A percentile compares a stretch with the other conserved stretches of the same genome.
phyloP scores from a whole-genome alignment of 2,888 invertebrate species.

The Drosophila pseudotakahashii region DNA sequence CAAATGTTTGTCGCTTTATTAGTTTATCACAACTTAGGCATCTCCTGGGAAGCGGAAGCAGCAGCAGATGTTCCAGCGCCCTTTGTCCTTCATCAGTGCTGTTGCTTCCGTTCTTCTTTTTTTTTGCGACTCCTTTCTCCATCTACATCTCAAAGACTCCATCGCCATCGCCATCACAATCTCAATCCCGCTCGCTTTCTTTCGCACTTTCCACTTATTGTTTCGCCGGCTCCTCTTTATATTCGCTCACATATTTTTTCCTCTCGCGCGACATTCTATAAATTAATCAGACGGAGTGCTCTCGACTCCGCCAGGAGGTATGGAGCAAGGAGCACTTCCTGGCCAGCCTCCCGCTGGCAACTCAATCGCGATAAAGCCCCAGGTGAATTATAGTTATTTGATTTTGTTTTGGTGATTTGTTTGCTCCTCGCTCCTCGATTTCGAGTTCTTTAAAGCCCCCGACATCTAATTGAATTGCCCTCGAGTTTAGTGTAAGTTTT shows the following conservation, averaged over 20 bases:
- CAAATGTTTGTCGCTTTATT: slow-evolving; percentile 77
- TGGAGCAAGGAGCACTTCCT: slow-evolving; percentile 13
- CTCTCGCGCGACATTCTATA: slow-evolving; percentile 70
- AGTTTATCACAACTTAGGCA: slow-evolving; percentile 74
- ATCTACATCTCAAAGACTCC: background rate
- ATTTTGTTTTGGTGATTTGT: slow-evolving; percentile 77
- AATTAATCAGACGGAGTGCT: slow-evolving; percentile 78
- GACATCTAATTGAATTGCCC: slow-evolving; percentile 77
- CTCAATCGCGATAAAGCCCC: slow-evolving; percentile 76
- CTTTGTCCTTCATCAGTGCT: slow-evolving; percentile 48
- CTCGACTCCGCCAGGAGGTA: slow-evolving; percentile 30
- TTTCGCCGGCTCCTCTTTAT: slow-evolving; percentile 24
- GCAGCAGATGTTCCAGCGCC: slow-evolving; percentile 39
- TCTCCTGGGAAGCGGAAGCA: slow-evolving; percentile 65
- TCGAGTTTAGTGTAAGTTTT: slow-evolving; percentile 50
- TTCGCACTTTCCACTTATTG: slow-evolving; percentile 40
- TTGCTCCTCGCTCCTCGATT: slow-evolving; percentile 49
- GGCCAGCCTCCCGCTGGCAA: slow-evolving; percentile 56
- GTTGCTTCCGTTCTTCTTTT: slow-evolving; percentile 28
- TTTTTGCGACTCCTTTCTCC: background rate
- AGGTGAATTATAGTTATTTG: slow-evolving; percentile 80
- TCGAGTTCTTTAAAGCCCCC: slow-evolving; percentile 64
- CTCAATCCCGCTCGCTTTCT: slow-evolving; percentile 20
- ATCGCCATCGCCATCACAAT: slow-evolving; percentile 13
- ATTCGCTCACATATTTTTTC: slow-evolving; percentile 32